These are phyloP conservation scores for Drosophila repleta DNA, from an alignment of 1,140 invertebrate genomes.

Conservation along the genomic window DNA sequence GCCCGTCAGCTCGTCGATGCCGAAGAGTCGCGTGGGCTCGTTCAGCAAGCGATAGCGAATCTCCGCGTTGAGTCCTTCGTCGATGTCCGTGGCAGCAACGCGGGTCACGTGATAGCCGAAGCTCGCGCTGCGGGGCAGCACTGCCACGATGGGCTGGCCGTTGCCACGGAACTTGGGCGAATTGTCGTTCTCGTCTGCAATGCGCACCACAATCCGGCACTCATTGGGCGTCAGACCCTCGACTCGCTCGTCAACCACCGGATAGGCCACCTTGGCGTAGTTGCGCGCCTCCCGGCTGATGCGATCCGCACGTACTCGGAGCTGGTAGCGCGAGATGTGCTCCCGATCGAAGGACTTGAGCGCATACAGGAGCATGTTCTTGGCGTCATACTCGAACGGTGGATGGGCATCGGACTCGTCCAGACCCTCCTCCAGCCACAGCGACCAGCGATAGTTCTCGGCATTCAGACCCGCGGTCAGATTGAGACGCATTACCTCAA, in stretches of 20 bases:
- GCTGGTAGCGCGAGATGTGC: slow-evolving; percentile 87
- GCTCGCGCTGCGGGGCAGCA: slow-evolving; percentile 90
- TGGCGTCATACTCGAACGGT: slow-evolving; percentile 88
- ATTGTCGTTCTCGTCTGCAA: slow-evolving; percentile 93
- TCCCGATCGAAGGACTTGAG: slow-evolving; percentile 89
- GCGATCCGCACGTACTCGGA: slow-evolving; percentile 87
- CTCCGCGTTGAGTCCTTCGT: slow-evolving; percentile 90
- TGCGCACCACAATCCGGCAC: slow-evolving; percentile 87
- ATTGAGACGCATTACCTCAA: slow-evolving; percentile 89
- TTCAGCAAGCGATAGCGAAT: slow-evolving; percentile 92
- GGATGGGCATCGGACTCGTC: slow-evolving; percentile 71
- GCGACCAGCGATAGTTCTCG: slow-evolving; percentile 76
- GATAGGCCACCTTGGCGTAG: slow-evolving; percentile 89
- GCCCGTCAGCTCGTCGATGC: slow-evolving; percentile 90
- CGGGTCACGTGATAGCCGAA: slow-evolving; percentile 92
- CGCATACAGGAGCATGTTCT: slow-evolving; percentile 89
- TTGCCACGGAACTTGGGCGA: slow-evolving; percentile 89
- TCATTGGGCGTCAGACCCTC: slow-evolving; percentile 86
- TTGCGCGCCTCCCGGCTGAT: slow-evolving; percentile 84
- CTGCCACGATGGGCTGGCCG: slow-evolving; percentile 90
- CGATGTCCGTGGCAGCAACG: slow-evolving; percentile 89
- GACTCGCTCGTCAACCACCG: slow-evolving; percentile 88
- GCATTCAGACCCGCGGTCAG: slow-evolving; percentile 86
- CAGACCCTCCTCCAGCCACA: slow-evolving; percentile 72
- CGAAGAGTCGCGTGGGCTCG: slow-evolving; percentile 88